Base-by-base conservation (phyloP, 2,888 invertebrate genomes). In the Tolmerus cingulatus region DNA sequence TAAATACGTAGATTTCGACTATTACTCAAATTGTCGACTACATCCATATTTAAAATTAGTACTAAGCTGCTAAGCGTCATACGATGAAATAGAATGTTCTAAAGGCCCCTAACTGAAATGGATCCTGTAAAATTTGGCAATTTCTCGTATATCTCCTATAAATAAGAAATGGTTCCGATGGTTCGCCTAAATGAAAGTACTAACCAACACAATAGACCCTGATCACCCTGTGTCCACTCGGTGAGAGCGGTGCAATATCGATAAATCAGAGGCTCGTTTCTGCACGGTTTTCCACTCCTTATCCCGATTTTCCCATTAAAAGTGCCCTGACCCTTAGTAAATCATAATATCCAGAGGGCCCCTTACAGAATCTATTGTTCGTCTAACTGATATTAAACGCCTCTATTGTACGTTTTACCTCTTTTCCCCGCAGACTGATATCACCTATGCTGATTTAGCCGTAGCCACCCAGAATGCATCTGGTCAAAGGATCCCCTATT, bases 401-500 rank as follows among this genome's bases (percentile, higher is more conserved):
- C 74, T 16, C 82, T 66, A 82, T 82, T 82, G 55, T 82, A 82
- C 37, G 16, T n/a, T n/a, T 51, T 51, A 4, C 51, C 43, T 16
- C 43, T 46, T 51, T 51, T 40, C 40, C 51, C n/a, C 78, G 19
- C 89, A 92, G 92, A 91, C 91, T 91, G 92, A 92, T 90, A 90
- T 92, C 89, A 91, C 91, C 89, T 92, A 92, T 87, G 91, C 90
- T 85, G 93, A 92, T 87, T 90, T 92, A 87, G 89, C 90, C 74
- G 87, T 88, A 37, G 87, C 88, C 40, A 87, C 89, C 23, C 87
- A 87, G 74, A 76, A 82, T 79, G 90, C 90, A 86, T 89, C 90
- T 87, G 91, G 90, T 30, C 91, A 91, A 88, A 90, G 92, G 16
- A 90, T 92, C 90, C 90, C 92, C 87, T 93, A 92, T 87, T 92